Conservation (phyloP, 2,888 invertebrate genomes). For the Eumacrocentrus americanus region DNA sequence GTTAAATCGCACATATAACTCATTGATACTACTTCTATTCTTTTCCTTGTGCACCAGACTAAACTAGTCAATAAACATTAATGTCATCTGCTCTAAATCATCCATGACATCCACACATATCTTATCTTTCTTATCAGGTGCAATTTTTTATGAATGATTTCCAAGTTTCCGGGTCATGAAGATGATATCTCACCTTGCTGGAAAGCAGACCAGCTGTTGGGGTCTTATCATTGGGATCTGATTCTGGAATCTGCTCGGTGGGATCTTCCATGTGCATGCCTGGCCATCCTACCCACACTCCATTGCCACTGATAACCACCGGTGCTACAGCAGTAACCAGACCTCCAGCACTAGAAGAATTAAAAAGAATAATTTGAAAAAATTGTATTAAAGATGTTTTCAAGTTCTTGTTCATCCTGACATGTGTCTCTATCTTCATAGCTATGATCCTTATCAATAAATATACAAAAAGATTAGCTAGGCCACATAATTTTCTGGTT, state of each 20-base stretch:
- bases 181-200: slow-evolving; percentile 69
- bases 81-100: too few species aligned
- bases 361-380: too few species aligned
- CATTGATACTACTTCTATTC: neutral
- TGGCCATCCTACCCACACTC: slow-evolving; percentile 92
- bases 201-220: slow-evolving; percentile 87
- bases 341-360: slow-evolving; percentile 90
- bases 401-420: neutral
- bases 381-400: slow-evolving; percentile 1
- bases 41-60: too few species aligned
- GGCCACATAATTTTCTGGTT: slow-evolving; percentile 13
- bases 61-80: too few species aligned
- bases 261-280: slow-evolving; percentile 82
- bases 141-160: too few species aligned
- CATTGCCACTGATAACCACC: slow-evolving; percentile 82
- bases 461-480: neutral
- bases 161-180: too few species aligned
- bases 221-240: slow-evolving; percentile 82
- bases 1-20: slow-evolving; percentile 1
- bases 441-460: neutral
- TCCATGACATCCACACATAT: too few species aligned
- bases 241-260: slow-evolving; percentile 82
- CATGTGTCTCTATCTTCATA: neutral
- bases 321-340: slow-evolving; percentile 90
- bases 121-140: too few species aligned